Conservation (phyloP, 2,888 invertebrate genomes). For the Amphipoea oculea region DNA sequence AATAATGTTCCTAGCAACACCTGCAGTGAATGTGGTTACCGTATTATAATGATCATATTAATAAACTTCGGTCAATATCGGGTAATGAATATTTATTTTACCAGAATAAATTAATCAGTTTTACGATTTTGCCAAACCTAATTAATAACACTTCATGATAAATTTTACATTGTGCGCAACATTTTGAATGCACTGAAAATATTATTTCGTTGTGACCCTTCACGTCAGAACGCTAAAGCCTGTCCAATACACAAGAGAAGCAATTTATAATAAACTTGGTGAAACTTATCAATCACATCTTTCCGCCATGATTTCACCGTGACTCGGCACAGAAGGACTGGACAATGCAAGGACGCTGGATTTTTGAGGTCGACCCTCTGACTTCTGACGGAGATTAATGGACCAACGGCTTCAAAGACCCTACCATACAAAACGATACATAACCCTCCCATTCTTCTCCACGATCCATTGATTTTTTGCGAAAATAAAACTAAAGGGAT, state of each 20-base stretch:
- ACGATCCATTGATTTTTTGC: slow-evolving; percentile 44
- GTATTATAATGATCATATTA: slow-evolving; percentile 22
- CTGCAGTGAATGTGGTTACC: background rate
- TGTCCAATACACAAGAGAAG: slow-evolving; percentile 38
- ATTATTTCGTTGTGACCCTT: slow-evolving; percentile 38
- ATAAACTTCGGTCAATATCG: slow-evolving; percentile 19
- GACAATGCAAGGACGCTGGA: slow-evolving; percentile 75
- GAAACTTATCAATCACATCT: slow-evolving; percentile 67
- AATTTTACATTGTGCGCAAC: slow-evolving; percentile 25
- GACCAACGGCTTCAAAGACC: slow-evolving; percentile 61
- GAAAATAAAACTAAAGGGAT: slow-evolving; percentile 3
- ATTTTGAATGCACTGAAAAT: slow-evolving; percentile 36
- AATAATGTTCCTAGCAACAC: background rate
- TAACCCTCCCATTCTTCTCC: slow-evolving; percentile 23
- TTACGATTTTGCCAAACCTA: slow-evolving; percentile 37
- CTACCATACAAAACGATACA: slow-evolving; percentile 56
- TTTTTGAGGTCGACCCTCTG: slow-evolving; percentile 83
- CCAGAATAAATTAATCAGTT: slow-evolving; percentile 45
- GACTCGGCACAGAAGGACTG: slow-evolving; percentile 71
- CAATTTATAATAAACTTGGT: slow-evolving; percentile 65
- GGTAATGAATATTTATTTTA: slow-evolving; percentile 44
- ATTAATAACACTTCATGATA: slow-evolving; percentile 41
- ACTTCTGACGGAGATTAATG: slow-evolving; percentile 83
- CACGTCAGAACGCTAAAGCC: slow-evolving; percentile 10
- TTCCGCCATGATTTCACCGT: slow-evolving; percentile 63